phyloP scores from a whole-genome alignment of 1,140 invertebrate species.

The Zeugodacus cucurbitae region DNA sequence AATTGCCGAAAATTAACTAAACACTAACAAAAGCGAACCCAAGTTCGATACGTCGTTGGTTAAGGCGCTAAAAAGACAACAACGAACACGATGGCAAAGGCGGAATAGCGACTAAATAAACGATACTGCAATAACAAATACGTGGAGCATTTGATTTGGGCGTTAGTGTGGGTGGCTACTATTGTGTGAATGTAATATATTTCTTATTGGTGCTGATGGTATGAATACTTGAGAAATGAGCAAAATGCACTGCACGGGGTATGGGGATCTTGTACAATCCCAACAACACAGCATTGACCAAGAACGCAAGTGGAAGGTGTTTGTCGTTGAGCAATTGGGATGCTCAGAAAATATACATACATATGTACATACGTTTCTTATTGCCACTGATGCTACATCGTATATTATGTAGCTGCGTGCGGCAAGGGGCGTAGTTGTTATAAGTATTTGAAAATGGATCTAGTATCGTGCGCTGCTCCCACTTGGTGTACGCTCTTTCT shows the following conservation, averaged over 20 bases:
- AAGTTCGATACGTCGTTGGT: not conserved
- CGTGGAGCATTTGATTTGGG: not conserved
- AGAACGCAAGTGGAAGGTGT: not conserved
- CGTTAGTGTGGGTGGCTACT: not conserved
- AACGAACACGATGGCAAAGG: slow-evolving; percentile 3
- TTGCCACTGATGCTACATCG: no score
- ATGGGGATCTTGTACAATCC: not conserved
- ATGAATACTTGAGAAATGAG: not conserved
- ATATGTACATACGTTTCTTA: not conserved
- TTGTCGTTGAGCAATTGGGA: not conserved
- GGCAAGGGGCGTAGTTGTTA: not conserved
- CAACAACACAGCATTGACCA: not conserved
- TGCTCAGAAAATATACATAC: not conserved
- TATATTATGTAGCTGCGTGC: not conserved
- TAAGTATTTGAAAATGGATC: not conserved
- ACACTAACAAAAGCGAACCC: not conserved
- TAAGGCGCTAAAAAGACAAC: not conserved
- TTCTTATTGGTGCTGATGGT: not conserved
- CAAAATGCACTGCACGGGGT: not conserved
- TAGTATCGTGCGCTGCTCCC: not conserved
- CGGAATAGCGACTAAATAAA: slow-evolving; percentile 6
- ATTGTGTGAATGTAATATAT: not conserved
- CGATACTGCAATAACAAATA: not conserved
- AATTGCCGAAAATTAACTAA: not conserved
- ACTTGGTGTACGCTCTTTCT: not conserved